Evolutionary conservation across 1,140 invertebrate species (phyloP), one percentile per base, ranked within the genome.

Genomic region (Aethina tumida): DNA sequence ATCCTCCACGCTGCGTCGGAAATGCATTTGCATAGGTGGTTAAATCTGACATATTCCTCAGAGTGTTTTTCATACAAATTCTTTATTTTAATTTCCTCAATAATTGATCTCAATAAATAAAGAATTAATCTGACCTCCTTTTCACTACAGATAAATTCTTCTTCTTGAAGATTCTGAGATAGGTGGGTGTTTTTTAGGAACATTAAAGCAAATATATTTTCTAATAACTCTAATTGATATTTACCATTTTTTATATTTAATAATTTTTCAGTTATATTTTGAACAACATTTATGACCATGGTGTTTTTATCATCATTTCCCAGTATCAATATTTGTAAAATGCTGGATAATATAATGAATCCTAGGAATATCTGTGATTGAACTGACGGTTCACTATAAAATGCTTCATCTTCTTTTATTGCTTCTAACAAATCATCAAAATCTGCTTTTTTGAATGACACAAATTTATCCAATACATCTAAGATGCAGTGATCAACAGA

Each of bases 1-100:
- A 59, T 35, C 34, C 60, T 45, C 58, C 58, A 59, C 9, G 50
- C 33, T 14, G 47, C 49, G 47, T 62, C 60, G n/a, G 39, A 38
- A 5, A 60, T 44, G 38, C 50, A 35, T 36, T 45, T 52, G 28
- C 44, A 45, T 5, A 62, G 35, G 9, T 41, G 29, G 10, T 28
- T 41, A 14, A 57, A 47, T 39, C 39, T 39, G 18, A 45, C 28
- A 43, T 46, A 44, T n/a, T 44, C 39, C 6, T 40, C 21, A 15
- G 50, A 45, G 19, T 39, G 20, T 36, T 49, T 48, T 8, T 44
- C 19, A 39, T 42, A 46, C 7, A 41, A 19, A 39, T 47, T 40
- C 40, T 52, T 54, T 33, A 49, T 21, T 40, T 47, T 44, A 7
- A 57, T 24, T 28, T 50, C 45, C 20, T 55, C 51, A 15, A 58